A percentile compares a stretch with the other conserved stretches of the same genome.
Evolutionary conservation across 2,888 invertebrate species (phyloP).

Genomic region (Holacanthella duospinosa): DNA sequence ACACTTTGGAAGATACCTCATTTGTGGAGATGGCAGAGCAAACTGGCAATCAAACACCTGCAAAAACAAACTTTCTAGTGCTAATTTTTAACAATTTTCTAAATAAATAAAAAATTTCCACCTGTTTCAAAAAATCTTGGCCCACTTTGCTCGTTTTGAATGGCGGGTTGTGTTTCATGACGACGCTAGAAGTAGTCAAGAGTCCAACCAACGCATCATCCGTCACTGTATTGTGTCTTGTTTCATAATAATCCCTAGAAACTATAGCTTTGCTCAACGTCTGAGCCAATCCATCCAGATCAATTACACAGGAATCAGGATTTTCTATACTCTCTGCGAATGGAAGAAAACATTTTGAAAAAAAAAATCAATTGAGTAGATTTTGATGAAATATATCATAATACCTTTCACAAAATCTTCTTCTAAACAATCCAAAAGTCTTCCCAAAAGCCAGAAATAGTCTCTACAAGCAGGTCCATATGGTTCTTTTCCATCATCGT

Average conservation of each 20-base stretch:
- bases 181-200: constrained; percentile 71
- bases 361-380: too few relatives aligned
- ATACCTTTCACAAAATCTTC: constrained; percentile 63
- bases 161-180: constrained; percentile 76
- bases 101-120: constrained; percentile 36
- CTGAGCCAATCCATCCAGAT: constrained; percentile 56
- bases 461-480: constrained; percentile 89
- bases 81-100: constrained; percentile 1
- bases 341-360: constrained; percentile 6
- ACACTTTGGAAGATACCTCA: constrained; percentile 81
- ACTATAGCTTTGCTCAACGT: constrained; percentile 65
- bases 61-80: background rate
- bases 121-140: constrained; percentile 55
- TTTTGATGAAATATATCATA: background rate
- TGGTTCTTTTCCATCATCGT: constrained; percentile 78
- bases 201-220: constrained; percentile 85
- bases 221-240: constrained; percentile 65
- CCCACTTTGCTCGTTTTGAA: constrained; percentile 73
- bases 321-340: constrained; percentile 48
- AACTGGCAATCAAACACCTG: constrained; percentile 67
- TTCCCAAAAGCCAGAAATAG: constrained; percentile 84
- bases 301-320: constrained; percentile 49
- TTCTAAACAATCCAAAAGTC: constrained; percentile 74
- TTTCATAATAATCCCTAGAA: constrained; percentile 69
- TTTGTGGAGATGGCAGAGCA: constrained; percentile 73